Percentiles rank a stretch among this genome's conserved stretches.
Conservation (phyloP, 2,797 vertebrate genomes). For the Spinus pinus region DNA sequence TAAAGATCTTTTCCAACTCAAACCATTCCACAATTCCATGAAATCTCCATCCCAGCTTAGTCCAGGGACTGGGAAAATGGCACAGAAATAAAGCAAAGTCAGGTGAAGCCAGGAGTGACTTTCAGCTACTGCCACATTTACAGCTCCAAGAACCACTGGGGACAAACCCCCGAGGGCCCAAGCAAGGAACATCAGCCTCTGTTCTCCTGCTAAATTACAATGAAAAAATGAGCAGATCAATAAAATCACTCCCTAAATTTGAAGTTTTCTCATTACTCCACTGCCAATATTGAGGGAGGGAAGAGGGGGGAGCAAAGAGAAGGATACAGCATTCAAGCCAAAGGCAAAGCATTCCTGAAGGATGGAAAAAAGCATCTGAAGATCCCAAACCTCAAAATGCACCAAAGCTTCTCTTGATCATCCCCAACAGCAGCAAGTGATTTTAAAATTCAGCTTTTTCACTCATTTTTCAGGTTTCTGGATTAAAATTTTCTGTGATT, state of each 20-base stretch:
- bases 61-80: rapidly evolving
- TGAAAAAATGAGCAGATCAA: neutral
- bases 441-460: neutral
- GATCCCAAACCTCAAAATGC: neutral
- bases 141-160: neutral
- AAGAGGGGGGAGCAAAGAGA: neutral
- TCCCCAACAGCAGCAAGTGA: neutral
- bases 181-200: neutral
- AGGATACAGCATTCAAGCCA: neutral
- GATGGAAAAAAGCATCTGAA: neutral
- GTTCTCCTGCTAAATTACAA: neutral
- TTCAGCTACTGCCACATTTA: neutral
- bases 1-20: neutral
- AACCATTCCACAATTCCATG: neutral
- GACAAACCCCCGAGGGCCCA: neutral
- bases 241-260: neutral
- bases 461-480: neutral
- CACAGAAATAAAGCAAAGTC: neutral
- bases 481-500: neutral
- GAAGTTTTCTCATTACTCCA: neutral
- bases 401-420: neutral
- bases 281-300: neutral
- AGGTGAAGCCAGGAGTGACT: neutral
- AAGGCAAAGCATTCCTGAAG: neutral
- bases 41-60: neutral